Evolutionary conservation across 2,797 vertebrate species (phyloP), one percentile per base, ranked within the genome.

Genomic region (Trematomus bernacchii): DNA sequence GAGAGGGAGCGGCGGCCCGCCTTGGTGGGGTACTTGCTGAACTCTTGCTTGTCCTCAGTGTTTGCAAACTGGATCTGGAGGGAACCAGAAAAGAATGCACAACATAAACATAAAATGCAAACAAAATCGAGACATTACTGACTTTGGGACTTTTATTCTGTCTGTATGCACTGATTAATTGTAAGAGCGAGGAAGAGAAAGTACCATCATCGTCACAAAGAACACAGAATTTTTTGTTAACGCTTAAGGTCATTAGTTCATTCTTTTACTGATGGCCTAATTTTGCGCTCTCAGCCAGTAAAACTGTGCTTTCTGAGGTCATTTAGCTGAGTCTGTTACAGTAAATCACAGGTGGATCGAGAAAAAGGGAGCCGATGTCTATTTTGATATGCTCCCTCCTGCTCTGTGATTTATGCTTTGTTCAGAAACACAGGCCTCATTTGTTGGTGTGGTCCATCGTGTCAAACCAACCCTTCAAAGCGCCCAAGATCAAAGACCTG

Each of bases 11-110:
- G 96, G 0, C 98, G 97, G 40, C 98, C 98, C 0, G 97, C 97
- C 93, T 99, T 99, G 61, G 98, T 99, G 0, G 97, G 98, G 77
- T 96, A 99, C 87, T 97, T 98, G 94, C 95, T 97, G 94, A 99
- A 99, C 68, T 99, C 98, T 89, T 99, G 98, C 94, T 99, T 98
- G 90, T 99, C 98, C 95, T 99, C 98, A 15, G 93, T 78, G 60
- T 95, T 95, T 18, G 97, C 98, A 93, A 99, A 99, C 83, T 99
- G 98, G 93, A 99, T 99, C 96, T 99, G 96, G 92, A 73, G 48
- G 46, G 48, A 71, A 82, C 0, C 57, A 80, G 48, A 66, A 69
- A 21, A 69, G 82, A 72, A 82, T 0, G 10, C 18, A 65, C 52
- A 33, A 7, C 0, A 4, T 79, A 12, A 79, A 76, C n/a, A 3